Percentiles rank a stretch among this genome's conserved stretches.
These are phyloP conservation scores for Blastobasis lacticolella DNA, from an alignment of 2,888 invertebrate species.

Conservation along the genomic window DNA sequence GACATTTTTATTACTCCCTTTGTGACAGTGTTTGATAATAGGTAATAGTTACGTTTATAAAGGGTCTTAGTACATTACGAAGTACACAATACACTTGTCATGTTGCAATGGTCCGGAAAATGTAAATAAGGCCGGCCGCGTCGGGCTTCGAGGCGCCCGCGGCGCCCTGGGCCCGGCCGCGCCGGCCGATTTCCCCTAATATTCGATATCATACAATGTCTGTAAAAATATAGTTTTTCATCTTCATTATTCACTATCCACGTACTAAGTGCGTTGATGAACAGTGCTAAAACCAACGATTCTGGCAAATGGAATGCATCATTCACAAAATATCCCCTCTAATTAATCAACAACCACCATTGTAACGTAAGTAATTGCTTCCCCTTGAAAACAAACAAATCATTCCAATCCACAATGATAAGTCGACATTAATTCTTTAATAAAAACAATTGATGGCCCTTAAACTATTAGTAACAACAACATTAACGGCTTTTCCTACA, in stretches of 20 bases:
- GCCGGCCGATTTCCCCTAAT: slow-evolving; percentile 14
- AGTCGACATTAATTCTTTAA: slow-evolving; percentile 30
- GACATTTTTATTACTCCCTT: slow-evolving; percentile 60
- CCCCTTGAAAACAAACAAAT: slow-evolving; percentile 43
- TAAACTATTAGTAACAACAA: slow-evolving; percentile 73
- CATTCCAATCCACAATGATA: slow-evolving; percentile 20
- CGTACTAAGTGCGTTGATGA: slow-evolving; percentile 57
- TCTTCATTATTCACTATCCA: slow-evolving; percentile 37
- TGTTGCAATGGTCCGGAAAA: slow-evolving; percentile 39
- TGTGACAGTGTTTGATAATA: slow-evolving; percentile 56
- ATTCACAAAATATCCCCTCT: slow-evolving; percentile 54
- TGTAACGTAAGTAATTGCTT: slow-evolving; percentile 46
- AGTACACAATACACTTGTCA: slow-evolving; percentile 5
- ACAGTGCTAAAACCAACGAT: slow-evolving; percentile 59
- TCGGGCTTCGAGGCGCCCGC: not conserved
- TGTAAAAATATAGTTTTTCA: slow-evolving; percentile 54
- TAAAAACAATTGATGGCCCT: slow-evolving; percentile 60
- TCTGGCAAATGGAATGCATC: slow-evolving; percentile 67
- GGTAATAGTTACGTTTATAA: slow-evolving; percentile 33
- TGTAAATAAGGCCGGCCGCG: slow-evolving; percentile 37
- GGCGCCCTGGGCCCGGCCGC: too few species aligned
- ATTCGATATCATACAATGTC: slow-evolving; percentile 33
- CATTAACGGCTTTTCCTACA: slow-evolving; percentile 43
- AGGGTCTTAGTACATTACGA: slow-evolving; percentile 39
- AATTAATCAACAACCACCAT: slow-evolving; percentile 50